phyloP scores from a whole-genome alignment of 1,140 invertebrate genomes.

The Octopus bimaculoides region DNA sequence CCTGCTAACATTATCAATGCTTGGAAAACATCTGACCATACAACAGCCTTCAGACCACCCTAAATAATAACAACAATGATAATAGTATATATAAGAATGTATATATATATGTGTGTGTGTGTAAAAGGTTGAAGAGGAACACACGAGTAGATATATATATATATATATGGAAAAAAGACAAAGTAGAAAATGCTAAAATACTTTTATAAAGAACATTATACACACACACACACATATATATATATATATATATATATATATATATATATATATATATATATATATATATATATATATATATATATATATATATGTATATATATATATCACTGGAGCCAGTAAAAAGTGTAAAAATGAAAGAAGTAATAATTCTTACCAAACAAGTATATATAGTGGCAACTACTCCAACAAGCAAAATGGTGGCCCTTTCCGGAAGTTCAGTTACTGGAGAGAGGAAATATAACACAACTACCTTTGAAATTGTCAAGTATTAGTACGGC shows the following conservation, averaged over 20 bases:
- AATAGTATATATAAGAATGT: not conserved
- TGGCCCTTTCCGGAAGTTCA: constrained; percentile 45
- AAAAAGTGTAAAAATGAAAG: not conserved
- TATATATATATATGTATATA: not conserved
- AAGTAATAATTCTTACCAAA: constrained; percentile 64
- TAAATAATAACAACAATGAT: constrained; percentile 54
- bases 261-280: not conserved
- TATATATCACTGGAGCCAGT: not conserved
- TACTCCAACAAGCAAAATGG: constrained; percentile 76
- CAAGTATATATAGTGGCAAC: constrained; percentile 84
- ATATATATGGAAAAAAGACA: too few relatives aligned
- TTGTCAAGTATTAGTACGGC: too few relatives aligned
- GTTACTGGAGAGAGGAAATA: constrained; percentile 33
- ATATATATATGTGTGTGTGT: not conserved
- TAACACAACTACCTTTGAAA: too few relatives aligned
- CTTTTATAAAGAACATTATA: too few relatives aligned
- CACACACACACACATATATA: too few relatives aligned
- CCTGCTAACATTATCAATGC: constrained; percentile 82
- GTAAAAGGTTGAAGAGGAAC: too few relatives aligned
- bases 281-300: not conserved
- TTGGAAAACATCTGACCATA: constrained; percentile 86
- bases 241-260: not conserved
- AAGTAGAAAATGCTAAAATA: too few relatives aligned
- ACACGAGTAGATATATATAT: too few relatives aligned
- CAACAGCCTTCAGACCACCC: constrained; percentile 92